Evolutionary conservation across 2,113 vertebrate genomes (phyloP).

Genomic region (Fulica atra): DNA sequence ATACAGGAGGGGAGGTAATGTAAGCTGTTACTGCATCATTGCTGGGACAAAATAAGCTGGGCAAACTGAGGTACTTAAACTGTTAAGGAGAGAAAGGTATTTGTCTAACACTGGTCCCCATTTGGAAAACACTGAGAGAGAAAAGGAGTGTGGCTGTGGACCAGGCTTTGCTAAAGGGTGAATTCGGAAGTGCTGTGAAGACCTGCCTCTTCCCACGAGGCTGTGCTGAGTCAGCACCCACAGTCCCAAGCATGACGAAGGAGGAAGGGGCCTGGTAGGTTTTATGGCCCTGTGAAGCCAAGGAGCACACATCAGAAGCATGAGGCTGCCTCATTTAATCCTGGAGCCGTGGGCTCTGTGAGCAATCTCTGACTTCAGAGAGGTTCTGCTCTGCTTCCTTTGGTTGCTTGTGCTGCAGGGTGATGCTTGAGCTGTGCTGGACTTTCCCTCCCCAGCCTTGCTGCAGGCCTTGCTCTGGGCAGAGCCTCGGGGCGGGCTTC

Average conservation of each 20-base stretch:
- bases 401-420: background rate
- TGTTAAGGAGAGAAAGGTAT: background rate
- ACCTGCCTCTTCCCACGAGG: background rate
- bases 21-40: fast-evolving
- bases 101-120: background rate
- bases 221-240: background rate
- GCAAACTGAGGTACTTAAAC: background rate
- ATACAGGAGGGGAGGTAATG: too few species aligned
- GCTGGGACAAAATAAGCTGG: background rate
- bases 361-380: background rate
- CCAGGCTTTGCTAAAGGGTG: background rate
- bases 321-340: background rate
- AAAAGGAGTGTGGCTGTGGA: background rate
- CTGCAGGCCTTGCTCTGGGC: background rate
- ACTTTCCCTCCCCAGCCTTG: background rate
- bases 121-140: background rate
- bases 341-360: background rate
- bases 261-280: background rate
- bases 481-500: background rate
- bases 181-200: background rate
- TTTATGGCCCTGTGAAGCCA: background rate
- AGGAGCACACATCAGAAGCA: background rate
- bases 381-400: background rate
- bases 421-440: background rate
- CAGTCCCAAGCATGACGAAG: background rate